These are phyloP conservation scores for Xestia xanthographa DNA, from an alignment of 2,888 invertebrate genomes.

Conservation along the genomic window DNA sequence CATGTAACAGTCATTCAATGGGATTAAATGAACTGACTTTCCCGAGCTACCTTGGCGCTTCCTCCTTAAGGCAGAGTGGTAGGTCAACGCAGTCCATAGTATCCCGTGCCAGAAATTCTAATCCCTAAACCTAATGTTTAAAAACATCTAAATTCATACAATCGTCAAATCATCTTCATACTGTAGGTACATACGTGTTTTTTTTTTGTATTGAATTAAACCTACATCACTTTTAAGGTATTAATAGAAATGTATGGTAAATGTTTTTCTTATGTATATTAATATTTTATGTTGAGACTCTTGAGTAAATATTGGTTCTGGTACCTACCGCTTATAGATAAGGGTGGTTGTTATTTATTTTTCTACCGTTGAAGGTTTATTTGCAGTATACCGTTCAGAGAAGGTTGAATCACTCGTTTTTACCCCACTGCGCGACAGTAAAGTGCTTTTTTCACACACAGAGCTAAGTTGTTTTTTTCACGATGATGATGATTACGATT, in stretches of 20 bases:
- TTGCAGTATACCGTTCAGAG: background rate
- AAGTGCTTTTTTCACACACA: background rate
- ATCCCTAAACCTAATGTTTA: too few species aligned
- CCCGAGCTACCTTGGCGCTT: too few species aligned
- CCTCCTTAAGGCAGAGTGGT: background rate
- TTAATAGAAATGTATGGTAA: background rate
- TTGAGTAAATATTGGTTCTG: constrained; percentile 38
- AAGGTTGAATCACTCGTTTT: background rate
- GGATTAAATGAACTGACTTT: too few species aligned
- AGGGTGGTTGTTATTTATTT: constrained; percentile 31
- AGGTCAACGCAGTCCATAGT: background rate
- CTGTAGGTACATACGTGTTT: too few species aligned
- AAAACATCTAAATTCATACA: too few species aligned
- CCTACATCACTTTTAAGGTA: background rate
- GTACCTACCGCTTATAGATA: constrained; percentile 20
- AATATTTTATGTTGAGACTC: constrained; percentile 19
- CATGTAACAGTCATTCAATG: too few species aligned
- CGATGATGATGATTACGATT: background rate
- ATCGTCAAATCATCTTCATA: too few species aligned
- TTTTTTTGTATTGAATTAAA: background rate
- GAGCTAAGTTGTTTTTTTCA: background rate
- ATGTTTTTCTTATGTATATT: constrained; percentile 6
- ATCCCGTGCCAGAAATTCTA: background rate
- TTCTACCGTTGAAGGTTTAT: constrained; percentile 15
- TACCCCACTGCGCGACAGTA: background rate